These are phyloP conservation scores for Drosophila fungiperda DNA, from an alignment of 2,888 invertebrate species.

Conservation along the genomic window DNA sequence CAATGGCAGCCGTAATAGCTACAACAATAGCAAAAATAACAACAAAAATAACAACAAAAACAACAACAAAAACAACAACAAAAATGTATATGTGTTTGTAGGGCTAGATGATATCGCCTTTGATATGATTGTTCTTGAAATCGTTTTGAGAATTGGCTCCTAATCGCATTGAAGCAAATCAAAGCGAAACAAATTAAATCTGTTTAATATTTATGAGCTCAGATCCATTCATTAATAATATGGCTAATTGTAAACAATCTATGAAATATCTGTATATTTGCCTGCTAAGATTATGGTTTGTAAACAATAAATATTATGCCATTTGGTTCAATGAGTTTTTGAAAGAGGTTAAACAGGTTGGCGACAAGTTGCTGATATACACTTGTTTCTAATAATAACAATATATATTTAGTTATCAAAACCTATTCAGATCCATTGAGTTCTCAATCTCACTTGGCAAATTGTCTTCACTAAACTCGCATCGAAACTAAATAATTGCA, in stretches of 20 bases:
- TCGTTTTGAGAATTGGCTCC: conserved; percentile 34
- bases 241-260: conserved; percentile 49
- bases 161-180: conserved; percentile 37
- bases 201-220: conserved; percentile 55
- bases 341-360: conserved; percentile 63
- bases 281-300: conserved; percentile 48
- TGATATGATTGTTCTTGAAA: conserved; percentile 22
- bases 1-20: conserved; percentile 41
- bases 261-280: conserved; percentile 41
- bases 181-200: conserved; percentile 41
- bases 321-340: conserved; percentile 40
- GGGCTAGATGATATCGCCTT: conserved; percentile 22
- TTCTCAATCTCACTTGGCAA: not conserved
- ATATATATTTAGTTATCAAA: not conserved
- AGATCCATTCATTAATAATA: conserved; percentile 61
- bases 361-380: conserved; percentile 50
- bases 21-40: conserved; percentile 20
- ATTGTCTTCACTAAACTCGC: not conserved
- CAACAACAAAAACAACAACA: conserved; percentile 24
- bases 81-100: conserved; percentile 11
- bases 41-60: conserved; percentile 21
- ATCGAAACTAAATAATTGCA: conserved; percentile 4
- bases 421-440: not conserved
- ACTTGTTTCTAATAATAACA: not conserved
- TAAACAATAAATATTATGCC: conserved; percentile 56